Conservation (phyloP, 1,140 invertebrate species). For the Camponotus pennsylvanicus region DNA sequence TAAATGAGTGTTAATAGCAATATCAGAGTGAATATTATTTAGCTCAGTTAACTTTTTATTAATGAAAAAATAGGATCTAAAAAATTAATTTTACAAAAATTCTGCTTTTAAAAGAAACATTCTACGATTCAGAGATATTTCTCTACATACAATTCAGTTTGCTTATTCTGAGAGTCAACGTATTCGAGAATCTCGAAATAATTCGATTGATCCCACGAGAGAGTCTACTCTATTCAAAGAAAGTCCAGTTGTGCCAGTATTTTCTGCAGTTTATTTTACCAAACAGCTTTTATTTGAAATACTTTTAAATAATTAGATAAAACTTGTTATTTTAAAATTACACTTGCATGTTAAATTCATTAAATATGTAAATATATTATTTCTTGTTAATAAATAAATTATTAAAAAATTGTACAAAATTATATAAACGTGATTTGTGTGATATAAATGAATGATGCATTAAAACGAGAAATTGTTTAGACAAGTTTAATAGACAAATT, state of each 20-base stretch:
- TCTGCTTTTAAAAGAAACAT: neutral
- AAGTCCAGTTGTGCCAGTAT: neutral
- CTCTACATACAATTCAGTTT: neutral
- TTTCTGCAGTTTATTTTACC: neutral
- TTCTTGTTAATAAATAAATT: neutral
- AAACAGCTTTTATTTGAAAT: neutral
- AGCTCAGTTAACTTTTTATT: neutral
- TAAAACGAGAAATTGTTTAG: neutral
- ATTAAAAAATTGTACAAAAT: neutral
- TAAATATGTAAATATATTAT: neutral
- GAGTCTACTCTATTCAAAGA: neutral
- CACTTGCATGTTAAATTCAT: too few species aligned
- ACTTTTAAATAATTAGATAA: neutral
- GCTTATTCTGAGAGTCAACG: neutral
- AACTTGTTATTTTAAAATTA: neutral
- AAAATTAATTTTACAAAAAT: neutral
- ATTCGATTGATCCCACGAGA: neutral
- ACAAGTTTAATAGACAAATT: neutral
- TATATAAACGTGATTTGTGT: too few species aligned
- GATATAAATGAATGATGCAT: neutral
- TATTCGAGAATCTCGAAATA: neutral
- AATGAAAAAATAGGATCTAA: neutral
- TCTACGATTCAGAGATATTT: neutral
- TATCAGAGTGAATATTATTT: neutral
- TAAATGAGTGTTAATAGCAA: neutral